Conservation (phyloP, 2,888 invertebrate species). For the Dusona sp. region DNA sequence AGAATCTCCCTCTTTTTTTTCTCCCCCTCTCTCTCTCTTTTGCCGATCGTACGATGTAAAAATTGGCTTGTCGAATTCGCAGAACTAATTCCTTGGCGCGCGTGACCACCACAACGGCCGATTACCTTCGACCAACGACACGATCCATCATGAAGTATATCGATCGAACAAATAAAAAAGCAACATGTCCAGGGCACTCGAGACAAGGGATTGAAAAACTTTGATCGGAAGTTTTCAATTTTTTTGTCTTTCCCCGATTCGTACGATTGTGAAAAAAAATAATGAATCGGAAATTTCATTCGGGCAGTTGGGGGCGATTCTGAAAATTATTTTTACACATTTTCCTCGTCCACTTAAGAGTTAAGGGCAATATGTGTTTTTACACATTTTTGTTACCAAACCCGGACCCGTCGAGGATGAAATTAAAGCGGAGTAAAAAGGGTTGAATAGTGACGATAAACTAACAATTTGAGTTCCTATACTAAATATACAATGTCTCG, state of each 20-base stretch:
- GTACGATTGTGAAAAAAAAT: neutral
- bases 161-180: constrained; percentile 23
- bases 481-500: constrained; percentile 3
- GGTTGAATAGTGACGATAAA: neutral
- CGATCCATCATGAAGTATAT: constrained; percentile 41
- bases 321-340: too few species aligned
- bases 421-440: neutral
- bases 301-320: too few species aligned
- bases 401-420: neutral
- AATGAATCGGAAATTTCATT: neutral
- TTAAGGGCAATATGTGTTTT: neutral
- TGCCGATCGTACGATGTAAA: constrained; percentile 53
- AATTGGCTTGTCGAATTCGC: constrained; percentile 69
- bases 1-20: constrained; percentile 10
- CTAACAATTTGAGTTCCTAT: neutral
- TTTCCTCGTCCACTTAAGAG: neutral
- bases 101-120: constrained; percentile 53
- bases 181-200: neutral
- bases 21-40: constrained; percentile 6
- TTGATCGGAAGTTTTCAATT: neutral
- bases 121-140: constrained; percentile 57
- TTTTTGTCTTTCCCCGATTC: neutral
- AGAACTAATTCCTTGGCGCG: constrained; percentile 64
- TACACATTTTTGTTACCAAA: neutral
- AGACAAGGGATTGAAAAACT: constrained; percentile 1